Percentiles rank a stretch among this genome's conserved stretches.
phyloP scores from a whole-genome alignment of 2,888 invertebrate species.

The Dione vanillae region DNA sequence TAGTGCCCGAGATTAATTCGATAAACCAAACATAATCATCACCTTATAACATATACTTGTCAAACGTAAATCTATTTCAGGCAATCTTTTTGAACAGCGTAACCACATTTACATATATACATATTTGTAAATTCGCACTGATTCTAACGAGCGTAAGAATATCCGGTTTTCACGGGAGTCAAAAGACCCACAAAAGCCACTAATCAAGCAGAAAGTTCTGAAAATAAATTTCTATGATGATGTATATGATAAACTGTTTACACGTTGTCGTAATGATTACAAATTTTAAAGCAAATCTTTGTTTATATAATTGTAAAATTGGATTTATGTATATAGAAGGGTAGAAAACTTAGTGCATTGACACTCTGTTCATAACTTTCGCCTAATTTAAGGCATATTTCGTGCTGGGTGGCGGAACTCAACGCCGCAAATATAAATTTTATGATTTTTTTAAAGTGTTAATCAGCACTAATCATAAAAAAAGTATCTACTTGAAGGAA shows the following conservation, averaged over 20 bases:
- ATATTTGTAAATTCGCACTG: conserved; percentile 32
- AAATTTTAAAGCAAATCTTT: background rate
- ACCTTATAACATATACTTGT: background rate
- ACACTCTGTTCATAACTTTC: too few species aligned
- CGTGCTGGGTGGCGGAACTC: too few species aligned
- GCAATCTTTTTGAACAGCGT: background rate
- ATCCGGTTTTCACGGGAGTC: conserved; percentile 45
- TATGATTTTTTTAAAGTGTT: too few species aligned
- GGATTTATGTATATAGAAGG: too few species aligned
- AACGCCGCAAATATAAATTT: too few species aligned
- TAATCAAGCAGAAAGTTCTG: conserved; percentile 46
- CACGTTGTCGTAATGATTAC: conserved; percentile 30
- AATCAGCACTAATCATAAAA: too few species aligned
- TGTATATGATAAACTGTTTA: conserved; percentile 24
- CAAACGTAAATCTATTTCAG: background rate
- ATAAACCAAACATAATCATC: background rate
- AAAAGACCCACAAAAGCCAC: conserved; percentile 46
- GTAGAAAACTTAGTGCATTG: too few species aligned
- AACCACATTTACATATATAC: conserved; percentile 17
- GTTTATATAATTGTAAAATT: too few species aligned
- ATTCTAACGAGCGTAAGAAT: conserved; percentile 37
- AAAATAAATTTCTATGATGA: conserved; percentile 37
- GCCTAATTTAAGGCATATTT: too few species aligned
- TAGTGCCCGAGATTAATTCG: too few species aligned
- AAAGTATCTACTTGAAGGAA: too few species aligned